Evolutionary conservation across 2,113 vertebrate species (phyloP).

Genomic region (Motacilla tschutschensis): DNA sequence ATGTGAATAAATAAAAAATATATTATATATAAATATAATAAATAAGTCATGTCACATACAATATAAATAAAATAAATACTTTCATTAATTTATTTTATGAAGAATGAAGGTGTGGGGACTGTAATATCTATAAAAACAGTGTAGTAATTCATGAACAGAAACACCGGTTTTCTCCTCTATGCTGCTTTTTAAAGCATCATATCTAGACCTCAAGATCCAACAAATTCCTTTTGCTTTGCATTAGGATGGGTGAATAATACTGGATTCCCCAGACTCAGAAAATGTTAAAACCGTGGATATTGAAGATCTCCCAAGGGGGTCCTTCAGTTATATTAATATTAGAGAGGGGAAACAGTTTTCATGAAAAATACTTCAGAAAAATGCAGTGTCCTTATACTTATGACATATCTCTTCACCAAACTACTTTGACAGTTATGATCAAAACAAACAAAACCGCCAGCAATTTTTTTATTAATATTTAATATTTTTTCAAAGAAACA

Average conservation of each 20-base stretch:
- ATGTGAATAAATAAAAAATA: background rate
- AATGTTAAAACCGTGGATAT: background rate
- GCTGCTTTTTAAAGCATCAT: background rate
- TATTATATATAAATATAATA: background rate
- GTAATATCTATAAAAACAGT: background rate
- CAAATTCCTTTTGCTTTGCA: background rate
- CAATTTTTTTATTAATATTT: background rate
- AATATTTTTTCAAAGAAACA: background rate
- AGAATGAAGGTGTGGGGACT: background rate
- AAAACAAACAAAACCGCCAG: background rate
- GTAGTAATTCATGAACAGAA: background rate
- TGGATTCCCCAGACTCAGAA: background rate
- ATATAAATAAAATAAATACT: background rate
- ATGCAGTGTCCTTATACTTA: background rate
- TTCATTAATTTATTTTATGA: background rate
- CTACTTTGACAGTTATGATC: background rate
- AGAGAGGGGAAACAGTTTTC: background rate
- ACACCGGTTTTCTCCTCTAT: background rate
- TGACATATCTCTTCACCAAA: background rate
- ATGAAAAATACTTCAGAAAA: background rate
- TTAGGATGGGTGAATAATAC: background rate
- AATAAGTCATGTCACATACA: background rate
- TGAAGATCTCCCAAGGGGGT: background rate
- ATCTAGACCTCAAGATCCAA: background rate
- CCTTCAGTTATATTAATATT: background rate